Evolutionary conservation across 2,797 vertebrate genomes (phyloP).

Genomic region (Gadopsis marmoratus): DNA sequence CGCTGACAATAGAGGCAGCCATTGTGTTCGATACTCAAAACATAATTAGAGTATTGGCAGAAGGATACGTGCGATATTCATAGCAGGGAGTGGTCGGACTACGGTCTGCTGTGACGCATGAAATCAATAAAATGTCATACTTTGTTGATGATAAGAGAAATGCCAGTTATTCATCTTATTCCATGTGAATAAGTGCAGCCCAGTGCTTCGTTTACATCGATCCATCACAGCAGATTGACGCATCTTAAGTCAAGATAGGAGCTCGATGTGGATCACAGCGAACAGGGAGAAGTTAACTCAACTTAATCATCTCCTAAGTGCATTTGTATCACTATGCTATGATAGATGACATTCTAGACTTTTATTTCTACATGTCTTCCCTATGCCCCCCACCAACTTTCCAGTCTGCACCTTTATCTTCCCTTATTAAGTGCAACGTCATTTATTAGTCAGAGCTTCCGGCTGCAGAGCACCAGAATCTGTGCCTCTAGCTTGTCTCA

Average conservation of each 20-base stretch:
- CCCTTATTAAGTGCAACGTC: constrained; percentile 48
- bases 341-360: constrained; percentile 24
- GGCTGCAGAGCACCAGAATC: constrained; percentile 44
- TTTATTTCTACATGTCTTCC: constrained; percentile 27
- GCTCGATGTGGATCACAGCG: constrained; percentile 2
- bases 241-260: background rate
- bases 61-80: constrained; percentile 3
- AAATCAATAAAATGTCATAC: constrained; percentile 15
- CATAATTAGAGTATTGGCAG: constrained; percentile 17
- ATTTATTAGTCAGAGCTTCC: constrained; percentile 63
- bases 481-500: constrained; percentile 30
- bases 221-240: constrained; percentile 7
- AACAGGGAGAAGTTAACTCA: constrained; percentile 16
- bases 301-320: constrained; percentile 39
- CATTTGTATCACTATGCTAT: constrained; percentile 21
- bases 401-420: constrained; percentile 37
- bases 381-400: constrained; percentile 7
- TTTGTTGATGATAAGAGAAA: constrained; percentile 29
- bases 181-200: background rate
- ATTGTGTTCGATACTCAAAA: constrained; percentile 49
- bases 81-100: constrained; percentile 15
- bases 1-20: constrained; percentile 26
- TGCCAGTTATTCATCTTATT: constrained; percentile 7
- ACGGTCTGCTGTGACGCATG: constrained; percentile 2
- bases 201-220: constrained; percentile 9